A percentile compares a stretch with the other conserved stretches of the same genome.
Evolutionary conservation across 2,113 vertebrate species (phyloP).

Genomic region (Candoia aspera): DNA sequence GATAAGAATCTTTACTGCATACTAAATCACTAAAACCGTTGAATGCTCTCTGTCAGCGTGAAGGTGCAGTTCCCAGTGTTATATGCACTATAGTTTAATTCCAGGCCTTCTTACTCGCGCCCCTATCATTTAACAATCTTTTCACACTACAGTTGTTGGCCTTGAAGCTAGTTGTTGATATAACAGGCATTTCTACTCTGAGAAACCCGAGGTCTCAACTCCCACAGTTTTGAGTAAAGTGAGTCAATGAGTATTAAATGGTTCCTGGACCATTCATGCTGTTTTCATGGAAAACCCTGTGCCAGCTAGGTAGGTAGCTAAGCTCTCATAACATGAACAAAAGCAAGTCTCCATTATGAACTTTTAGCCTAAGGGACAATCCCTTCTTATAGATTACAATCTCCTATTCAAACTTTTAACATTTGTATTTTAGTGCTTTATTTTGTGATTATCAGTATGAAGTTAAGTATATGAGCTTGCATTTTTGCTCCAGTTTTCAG

Average conservation of each 20-base stretch:
- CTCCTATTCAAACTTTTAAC: not conserved
- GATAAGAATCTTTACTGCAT: not conserved
- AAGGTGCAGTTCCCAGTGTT: not conserved
- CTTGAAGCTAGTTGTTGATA: not conserved
- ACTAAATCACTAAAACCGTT: not conserved
- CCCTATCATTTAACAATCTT: not conserved
- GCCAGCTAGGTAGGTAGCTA: not conserved
- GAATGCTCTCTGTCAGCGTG: not conserved
- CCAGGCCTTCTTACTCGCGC: not conserved
- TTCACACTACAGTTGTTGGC: not conserved
- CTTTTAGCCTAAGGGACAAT: not conserved
- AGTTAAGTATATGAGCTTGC: not conserved
- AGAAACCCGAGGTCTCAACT: not conserved
- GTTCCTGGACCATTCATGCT: not conserved
- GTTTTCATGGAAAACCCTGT: not conserved
- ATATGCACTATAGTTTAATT: not conserved
- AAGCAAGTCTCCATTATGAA: not conserved
- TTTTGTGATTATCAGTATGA: not conserved
- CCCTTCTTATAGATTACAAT: not conserved
- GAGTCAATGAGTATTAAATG: not conserved
- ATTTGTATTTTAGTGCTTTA: not conserved
- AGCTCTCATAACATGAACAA: not conserved
- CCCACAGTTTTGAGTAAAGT: not conserved
- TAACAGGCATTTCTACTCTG: not conserved
- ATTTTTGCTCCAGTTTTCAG: not conserved